phyloP scores from a whole-genome alignment of 2,888 invertebrate genomes.

The Ramazzottius varieornatus region DNA sequence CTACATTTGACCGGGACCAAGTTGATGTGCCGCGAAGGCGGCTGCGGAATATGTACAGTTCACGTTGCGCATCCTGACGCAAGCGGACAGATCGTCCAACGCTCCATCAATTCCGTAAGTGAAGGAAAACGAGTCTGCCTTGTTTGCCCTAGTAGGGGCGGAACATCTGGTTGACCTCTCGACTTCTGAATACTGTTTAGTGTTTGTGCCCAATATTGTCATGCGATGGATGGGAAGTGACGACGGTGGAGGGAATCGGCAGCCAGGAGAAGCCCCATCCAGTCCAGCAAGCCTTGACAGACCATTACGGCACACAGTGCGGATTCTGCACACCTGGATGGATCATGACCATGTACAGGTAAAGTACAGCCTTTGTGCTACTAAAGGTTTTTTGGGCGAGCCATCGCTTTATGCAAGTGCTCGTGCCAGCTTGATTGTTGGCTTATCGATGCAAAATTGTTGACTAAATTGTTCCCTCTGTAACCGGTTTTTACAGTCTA shows the following conservation, averaged over 20 bases:
- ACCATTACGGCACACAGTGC: conserved; percentile 42
- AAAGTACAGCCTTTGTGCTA: conserved; percentile 10
- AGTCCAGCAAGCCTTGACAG: conserved; percentile 36
- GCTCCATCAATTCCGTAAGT: not conserved
- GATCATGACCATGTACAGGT: conserved; percentile 49
- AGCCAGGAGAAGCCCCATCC: conserved; percentile 34
- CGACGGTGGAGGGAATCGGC: conserved; percentile 45
- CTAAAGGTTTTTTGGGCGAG: not conserved
- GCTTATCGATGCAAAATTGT: not conserved
- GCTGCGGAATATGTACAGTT: conserved; percentile 25
- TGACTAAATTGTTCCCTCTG: not conserved
- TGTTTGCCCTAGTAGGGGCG: not conserved
- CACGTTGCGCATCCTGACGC: not conserved
- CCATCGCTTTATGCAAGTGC: not conserved
- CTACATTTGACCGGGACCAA: conserved; percentile 18
- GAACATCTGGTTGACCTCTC: too few relatives aligned
- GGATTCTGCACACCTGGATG: conserved; percentile 50
- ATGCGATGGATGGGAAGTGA: conserved; percentile 39
- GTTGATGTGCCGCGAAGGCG: conserved; percentile 25
- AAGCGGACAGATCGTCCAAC: not conserved
- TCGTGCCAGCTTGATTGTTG: not conserved
- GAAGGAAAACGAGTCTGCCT: not conserved
- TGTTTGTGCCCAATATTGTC: conserved; percentile 36
- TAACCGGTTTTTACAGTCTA: too few relatives aligned
- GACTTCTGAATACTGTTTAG: too few relatives aligned